phyloP scores from a whole-genome alignment of 2,113 vertebrate species.

The Notechis scutatus region DNA sequence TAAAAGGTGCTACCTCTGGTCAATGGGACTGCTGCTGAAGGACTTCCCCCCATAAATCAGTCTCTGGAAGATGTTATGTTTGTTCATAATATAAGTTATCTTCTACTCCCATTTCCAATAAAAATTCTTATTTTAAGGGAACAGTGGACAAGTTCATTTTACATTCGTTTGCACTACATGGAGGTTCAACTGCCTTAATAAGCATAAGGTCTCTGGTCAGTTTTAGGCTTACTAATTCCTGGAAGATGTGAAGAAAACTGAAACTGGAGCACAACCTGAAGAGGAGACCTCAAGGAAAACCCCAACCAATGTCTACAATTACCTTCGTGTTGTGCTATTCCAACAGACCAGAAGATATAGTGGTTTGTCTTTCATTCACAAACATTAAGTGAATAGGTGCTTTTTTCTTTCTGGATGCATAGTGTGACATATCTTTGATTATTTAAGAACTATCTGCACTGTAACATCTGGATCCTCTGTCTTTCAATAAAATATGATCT shows the following conservation, averaged over 20 bases:
- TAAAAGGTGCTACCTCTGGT: neutral
- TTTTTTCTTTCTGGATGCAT: slow-evolving; percentile 10
- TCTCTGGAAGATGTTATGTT: neutral
- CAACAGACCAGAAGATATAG: slow-evolving; percentile 6
- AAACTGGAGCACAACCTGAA: neutral
- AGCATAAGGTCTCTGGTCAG: neutral
- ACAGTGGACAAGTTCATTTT: neutral
- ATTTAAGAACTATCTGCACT: slow-evolving; percentile 48
- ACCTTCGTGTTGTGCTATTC: neutral
- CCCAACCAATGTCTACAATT: neutral
- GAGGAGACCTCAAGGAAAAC: neutral
- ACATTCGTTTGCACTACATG: neutral
- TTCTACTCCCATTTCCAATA: neutral
- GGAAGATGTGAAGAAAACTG: neutral
- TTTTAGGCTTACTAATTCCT: neutral
- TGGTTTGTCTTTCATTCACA: neutral
- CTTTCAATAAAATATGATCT: slow-evolving; percentile 49
- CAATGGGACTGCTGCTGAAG: neutral
- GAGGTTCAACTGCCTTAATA: neutral
- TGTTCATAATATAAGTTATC: neutral
- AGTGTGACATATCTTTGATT: neutral
- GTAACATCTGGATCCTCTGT: slow-evolving; percentile 29
- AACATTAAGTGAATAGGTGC: neutral
- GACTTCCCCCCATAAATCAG: neutral
- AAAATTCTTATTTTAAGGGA: neutral